Percentiles rank a stretch among this genome's conserved stretches.
phyloP scores from a whole-genome alignment of 2,888 invertebrate species.

The Pimpla rufipes region DNA sequence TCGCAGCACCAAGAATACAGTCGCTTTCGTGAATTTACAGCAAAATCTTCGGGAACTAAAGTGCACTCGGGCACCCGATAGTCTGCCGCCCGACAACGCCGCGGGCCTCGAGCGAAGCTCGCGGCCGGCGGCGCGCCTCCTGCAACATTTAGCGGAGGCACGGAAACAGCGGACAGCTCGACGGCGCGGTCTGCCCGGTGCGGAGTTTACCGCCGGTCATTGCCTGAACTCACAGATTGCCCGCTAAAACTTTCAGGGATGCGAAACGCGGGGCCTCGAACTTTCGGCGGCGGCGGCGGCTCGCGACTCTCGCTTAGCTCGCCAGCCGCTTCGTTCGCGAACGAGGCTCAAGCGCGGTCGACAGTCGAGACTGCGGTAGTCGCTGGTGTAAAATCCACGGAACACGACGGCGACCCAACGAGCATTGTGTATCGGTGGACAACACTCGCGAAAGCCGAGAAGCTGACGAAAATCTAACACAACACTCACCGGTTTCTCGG shows the following conservation, averaged over 20 bases:
- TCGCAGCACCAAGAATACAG: too few relatives aligned
- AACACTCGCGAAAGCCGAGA: too few relatives aligned
- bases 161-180: conserved; percentile 68
- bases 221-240: conserved; percentile 74
- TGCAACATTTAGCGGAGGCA: conserved; percentile 72
- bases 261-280: conserved; percentile 61
- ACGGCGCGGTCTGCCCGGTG: conserved; percentile 26
- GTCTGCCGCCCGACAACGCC: too few relatives aligned
- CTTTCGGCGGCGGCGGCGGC: conserved; percentile 1
- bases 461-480: too few relatives aligned
- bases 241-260: conserved; percentile 76
- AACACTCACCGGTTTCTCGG: too few relatives aligned
- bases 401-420: too few relatives aligned
- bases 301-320: neutral
- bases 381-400: neutral
- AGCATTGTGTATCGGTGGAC: too few relatives aligned
- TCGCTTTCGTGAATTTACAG: too few relatives aligned
- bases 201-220: conserved; percentile 66
- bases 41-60: too few relatives aligned
- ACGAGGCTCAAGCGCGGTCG: neutral
- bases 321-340: neutral
- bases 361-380: neutral
- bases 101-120: conserved; percentile 10
- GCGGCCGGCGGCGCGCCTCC: conserved; percentile 30
- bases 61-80: too few relatives aligned